phyloP scores from a whole-genome alignment of 2,888 invertebrate species.

The Criorhina ranunculi region DNA sequence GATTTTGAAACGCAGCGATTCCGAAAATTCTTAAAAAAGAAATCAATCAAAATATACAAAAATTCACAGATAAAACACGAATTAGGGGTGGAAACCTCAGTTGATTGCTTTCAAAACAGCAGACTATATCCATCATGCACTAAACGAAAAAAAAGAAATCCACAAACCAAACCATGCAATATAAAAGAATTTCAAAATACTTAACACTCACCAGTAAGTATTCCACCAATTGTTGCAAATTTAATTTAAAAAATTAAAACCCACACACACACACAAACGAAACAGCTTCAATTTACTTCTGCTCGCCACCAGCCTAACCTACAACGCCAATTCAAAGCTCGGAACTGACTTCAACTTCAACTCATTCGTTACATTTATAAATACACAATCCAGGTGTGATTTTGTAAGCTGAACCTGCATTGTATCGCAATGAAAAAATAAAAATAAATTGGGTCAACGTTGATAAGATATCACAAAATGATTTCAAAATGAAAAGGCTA shows the following conservation, averaged over 20 bases:
- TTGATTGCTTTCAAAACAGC: not conserved
- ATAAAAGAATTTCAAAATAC: slow-evolving; percentile 9
- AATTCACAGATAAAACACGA: no score
- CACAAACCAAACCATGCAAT: slow-evolving; percentile 49
- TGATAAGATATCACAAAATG: slow-evolving; percentile 53
- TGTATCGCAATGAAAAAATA: not conserved
- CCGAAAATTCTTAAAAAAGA: no score
- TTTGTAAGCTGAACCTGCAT: slow-evolving; percentile 40
- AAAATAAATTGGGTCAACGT: slow-evolving; percentile 5
- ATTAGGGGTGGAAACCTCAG: no score
- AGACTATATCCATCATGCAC: slow-evolving; percentile 7
- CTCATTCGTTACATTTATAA: slow-evolving; percentile 41
- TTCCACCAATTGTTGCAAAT: slow-evolving; percentile 67
- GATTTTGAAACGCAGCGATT: no score
- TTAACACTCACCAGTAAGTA: slow-evolving; percentile 64
- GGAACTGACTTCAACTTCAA: slow-evolving; percentile 30
- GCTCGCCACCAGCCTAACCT: not conserved
- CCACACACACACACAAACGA: slow-evolving; percentile 5
- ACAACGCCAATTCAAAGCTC: slow-evolving; percentile 29
- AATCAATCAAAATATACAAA: no score
- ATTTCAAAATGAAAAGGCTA: slow-evolving; percentile 19
- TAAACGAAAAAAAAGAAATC: no score
- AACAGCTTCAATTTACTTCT: not conserved
- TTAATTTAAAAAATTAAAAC: slow-evolving; percentile 2
- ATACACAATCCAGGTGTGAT: slow-evolving; percentile 16